A percentile compares a stretch with the other conserved stretches of the same genome.
These are phyloP conservation scores for Uropsilus gracilis DNA, from an alignment of 2,113 vertebrate species.

Conservation along the genomic window DNA sequence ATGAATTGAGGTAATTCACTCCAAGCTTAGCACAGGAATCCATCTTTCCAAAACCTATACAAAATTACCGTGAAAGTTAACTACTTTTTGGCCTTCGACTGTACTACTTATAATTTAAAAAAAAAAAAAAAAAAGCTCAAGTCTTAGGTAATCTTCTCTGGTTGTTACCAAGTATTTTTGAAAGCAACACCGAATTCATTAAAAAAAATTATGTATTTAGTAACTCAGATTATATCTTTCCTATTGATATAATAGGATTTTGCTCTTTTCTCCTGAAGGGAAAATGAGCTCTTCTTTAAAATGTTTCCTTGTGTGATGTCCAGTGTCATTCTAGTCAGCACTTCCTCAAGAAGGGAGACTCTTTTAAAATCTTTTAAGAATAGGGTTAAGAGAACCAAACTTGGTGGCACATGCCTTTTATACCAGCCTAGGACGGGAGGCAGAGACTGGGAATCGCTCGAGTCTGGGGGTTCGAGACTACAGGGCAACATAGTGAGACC, in stretches of 20 bases:
- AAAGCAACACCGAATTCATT: not conserved
- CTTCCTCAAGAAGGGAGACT: not conserved
- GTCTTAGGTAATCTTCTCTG: not conserved
- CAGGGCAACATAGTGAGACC: too few relatives aligned
- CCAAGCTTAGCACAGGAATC: not conserved
- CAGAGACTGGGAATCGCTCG: too few relatives aligned
- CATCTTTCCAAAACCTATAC: conserved; percentile 9
- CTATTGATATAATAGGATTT: not conserved
- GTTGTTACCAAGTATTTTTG: not conserved
- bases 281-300: conserved; percentile 17
- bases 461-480: too few relatives aligned
- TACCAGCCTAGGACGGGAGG: too few relatives aligned
- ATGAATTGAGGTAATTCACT: not conserved
- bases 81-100: not conserved
- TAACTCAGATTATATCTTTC: conserved; percentile 30
- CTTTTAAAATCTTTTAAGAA: not conserved
- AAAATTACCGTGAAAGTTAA: not conserved
- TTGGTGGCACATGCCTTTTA: too few relatives aligned
- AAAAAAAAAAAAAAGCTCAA: not conserved
- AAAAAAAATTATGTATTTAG: conserved; percentile 19
- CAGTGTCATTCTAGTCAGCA: not conserved
- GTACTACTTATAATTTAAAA: not conserved
- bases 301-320: not conserved
- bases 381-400: not conserved
- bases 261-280: not conserved